Percentiles rank a stretch among this genome's conserved stretches.
Conservation (phyloP, 2,113 vertebrate species). For the Jacana jacana region DNA sequence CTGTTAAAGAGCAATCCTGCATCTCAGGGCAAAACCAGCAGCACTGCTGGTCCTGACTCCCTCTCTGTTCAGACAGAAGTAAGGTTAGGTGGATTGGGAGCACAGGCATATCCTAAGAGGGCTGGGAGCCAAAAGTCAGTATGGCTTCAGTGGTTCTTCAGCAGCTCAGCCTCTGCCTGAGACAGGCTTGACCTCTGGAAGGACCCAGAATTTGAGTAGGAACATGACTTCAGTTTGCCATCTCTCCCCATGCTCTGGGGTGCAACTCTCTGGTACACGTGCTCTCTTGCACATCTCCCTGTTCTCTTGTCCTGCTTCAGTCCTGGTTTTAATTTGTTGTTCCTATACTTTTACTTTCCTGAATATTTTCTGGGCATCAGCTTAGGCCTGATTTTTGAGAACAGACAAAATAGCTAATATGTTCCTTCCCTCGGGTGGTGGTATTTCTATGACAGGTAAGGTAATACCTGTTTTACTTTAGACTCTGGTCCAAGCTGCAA, state of each 20-base stretch:
- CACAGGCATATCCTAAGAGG: not conserved
- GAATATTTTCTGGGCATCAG: not conserved
- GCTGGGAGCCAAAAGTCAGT: not conserved
- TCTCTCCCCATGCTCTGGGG: not conserved
- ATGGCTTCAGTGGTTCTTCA: not conserved
- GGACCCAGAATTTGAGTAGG: not conserved
- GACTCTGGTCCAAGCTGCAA: not conserved
- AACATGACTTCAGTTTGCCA: not conserved
- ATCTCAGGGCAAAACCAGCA: not conserved
- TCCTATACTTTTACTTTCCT: not conserved
- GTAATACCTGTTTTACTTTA: not conserved
- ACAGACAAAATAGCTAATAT: not conserved
- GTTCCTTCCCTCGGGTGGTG: not conserved
- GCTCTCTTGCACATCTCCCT: accelerated
- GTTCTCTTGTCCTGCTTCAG: not conserved
- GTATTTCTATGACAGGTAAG: not conserved
- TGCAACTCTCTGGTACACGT: not conserved
- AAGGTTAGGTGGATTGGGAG: not conserved
- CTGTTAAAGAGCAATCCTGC: not conserved
- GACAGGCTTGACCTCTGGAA: not conserved
- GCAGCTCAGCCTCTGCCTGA: not conserved
- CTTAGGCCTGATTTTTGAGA: not conserved
- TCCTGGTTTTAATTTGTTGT: not conserved
- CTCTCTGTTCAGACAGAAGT: not conserved
- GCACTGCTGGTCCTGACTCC: not conserved